A percentile compares a stretch with the other conserved stretches of the same genome.
phyloP scores from a whole-genome alignment of 2,797 vertebrate genomes.

The Propithecus deckenii region DNA sequence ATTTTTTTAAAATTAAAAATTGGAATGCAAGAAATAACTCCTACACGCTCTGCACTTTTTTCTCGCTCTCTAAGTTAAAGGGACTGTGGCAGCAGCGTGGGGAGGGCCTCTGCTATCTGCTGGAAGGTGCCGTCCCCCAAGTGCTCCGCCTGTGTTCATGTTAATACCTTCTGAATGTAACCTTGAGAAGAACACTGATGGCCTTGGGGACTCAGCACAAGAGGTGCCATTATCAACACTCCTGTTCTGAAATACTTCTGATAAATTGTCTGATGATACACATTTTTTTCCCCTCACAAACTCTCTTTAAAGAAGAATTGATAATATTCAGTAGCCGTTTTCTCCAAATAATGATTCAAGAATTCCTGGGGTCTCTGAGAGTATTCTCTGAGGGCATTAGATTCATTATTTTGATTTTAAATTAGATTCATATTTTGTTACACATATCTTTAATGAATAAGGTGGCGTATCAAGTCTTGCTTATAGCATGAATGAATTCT shows the following conservation, averaged over 20 bases:
- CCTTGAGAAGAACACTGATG: slow-evolving; percentile 54
- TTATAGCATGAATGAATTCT: not conserved
- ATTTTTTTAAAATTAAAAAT: not conserved
- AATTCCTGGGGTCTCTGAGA: not conserved
- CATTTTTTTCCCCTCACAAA: not conserved
- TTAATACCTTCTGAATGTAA: not conserved
- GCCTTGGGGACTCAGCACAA: not conserved
- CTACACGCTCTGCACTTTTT: not conserved
- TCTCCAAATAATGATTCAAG: not conserved
- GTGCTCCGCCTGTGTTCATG: not conserved
- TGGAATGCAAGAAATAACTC: not conserved
- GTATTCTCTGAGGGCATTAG: not conserved
- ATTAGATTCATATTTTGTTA: not conserved
- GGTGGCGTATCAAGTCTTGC: not conserved
- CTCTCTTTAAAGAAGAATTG: not conserved
- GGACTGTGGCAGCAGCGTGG: accelerated
- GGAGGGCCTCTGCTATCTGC: not conserved
- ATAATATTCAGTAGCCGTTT: not conserved
- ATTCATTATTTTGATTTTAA: not conserved
- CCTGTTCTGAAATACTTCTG: not conserved
- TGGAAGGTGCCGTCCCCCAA: not conserved
- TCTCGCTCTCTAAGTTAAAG: not conserved
- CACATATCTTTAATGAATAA: not conserved
- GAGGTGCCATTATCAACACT: not conserved
- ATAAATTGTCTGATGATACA: not conserved